Conservation (phyloP, 2,113 vertebrate genomes). For the Sander lucioperca region DNA sequence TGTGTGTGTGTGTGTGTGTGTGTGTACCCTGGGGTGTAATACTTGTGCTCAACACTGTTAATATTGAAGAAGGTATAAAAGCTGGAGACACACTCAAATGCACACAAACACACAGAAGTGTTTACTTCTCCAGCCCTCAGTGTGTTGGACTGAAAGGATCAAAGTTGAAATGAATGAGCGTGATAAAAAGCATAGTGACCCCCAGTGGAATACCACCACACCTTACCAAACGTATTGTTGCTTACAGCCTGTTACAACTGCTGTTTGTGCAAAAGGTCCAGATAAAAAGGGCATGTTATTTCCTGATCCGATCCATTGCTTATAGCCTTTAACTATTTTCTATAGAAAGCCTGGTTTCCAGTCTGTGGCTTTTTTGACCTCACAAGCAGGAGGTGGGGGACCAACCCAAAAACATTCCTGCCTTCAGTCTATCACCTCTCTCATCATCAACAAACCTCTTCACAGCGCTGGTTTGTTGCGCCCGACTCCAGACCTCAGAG, state of each 20-base stretch:
- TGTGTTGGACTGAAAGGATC: slow-evolving; percentile 10
- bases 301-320: not conserved
- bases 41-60: slow-evolving; percentile 1
- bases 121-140: slow-evolving; percentile 29
- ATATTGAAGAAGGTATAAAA: not conserved
- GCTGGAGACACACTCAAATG: not conserved
- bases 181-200: slow-evolving; percentile 49
- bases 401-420: slow-evolving; percentile 51
- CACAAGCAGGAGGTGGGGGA: slow-evolving; percentile 28
- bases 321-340: slow-evolving; percentile 17
- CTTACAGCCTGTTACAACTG: slow-evolving; percentile 15
- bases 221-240: slow-evolving; percentile 16
- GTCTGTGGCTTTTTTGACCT: slow-evolving; percentile 50
- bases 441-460: slow-evolving; percentile 55
- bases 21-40: not conserved
- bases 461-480: slow-evolving; percentile 58
- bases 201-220: slow-evolving; percentile 31
- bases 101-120: not conserved
- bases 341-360: slow-evolving; percentile 49
- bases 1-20: no score
- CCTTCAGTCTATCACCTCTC: slow-evolving; percentile 43
- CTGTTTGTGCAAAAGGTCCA: slow-evolving; percentile 13
- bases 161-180: slow-evolving; percentile 31
- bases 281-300: slow-evolving; percentile 11
- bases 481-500: slow-evolving; percentile 31